Evolutionary conservation across 2,113 vertebrate genomes (phyloP), one percentile per base, ranked within the genome.

Genomic region (Pluvianellus socialis): DNA sequence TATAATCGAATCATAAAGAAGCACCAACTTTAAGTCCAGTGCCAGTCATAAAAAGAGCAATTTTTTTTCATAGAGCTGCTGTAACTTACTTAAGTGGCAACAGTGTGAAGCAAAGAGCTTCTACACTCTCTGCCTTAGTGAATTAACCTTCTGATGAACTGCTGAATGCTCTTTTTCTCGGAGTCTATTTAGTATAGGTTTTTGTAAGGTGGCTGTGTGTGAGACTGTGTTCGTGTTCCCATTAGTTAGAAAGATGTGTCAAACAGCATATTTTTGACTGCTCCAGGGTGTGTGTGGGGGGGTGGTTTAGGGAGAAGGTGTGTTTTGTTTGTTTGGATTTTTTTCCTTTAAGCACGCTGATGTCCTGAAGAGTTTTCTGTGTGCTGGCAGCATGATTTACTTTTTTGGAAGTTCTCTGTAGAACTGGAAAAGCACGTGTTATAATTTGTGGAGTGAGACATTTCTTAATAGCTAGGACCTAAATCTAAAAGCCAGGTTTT

Each of bases 231-330:
- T 71, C 23, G 4, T 77, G 5, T 22, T 88, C 6, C 9, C 13
- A 12, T 38, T 56, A 68, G 35, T 62, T 75, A 71, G 70, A 74
- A 77, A 38, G 26, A 26, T 0, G 1, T 21, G 22, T 47, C 58
- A 81, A 33, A 26, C 4, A 5, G 10, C 17, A 3, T 72, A 2
- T 38, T 72, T 90, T 58, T 86, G 17, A 63, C 47, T 16, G 12
- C 26, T 72, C 12, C 40, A 10, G 32, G 81, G 62, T n/a, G 15
- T 4, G 19, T 7, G 22, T 21, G 7, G 28, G 35, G 35, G 9
- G 0, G 11, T 12, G 17, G 14, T 10, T 24, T 20, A 14, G 28
- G 20, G 5, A 13, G 12, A 9, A 6, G 10, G 6, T n/a, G 19
- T 15, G 23, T 45, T 71, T 40, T 52, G 19, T 47, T 94, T 66